Evolutionary conservation across 2,888 invertebrate species (phyloP).

Genomic region (Phytoseiulus persimilis): DNA sequence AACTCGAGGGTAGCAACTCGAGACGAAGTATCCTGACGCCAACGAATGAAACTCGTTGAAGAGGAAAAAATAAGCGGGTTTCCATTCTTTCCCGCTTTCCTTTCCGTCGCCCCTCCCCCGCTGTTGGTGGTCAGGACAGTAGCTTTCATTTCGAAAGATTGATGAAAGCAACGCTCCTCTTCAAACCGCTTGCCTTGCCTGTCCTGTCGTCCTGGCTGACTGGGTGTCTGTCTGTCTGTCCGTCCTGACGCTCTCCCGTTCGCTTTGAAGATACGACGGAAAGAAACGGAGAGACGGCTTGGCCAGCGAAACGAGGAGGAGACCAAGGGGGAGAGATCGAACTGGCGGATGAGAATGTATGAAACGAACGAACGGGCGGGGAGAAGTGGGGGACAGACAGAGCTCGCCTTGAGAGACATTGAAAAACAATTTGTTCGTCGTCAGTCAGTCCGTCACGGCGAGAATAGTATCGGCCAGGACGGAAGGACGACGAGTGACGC

Average conservation of each 20-base stretch:
- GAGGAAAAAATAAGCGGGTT: background rate
- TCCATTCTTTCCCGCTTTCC: background rate
- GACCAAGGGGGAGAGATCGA: background rate
- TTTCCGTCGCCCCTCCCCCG: background rate
- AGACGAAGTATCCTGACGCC: background rate
- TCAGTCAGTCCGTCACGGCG: no score
- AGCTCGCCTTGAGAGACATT: no score
- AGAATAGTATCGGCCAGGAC: no score
- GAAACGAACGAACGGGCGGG: background rate
- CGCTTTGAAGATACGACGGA: background rate
- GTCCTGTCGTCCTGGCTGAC: background rate
- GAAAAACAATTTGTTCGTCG: no score
- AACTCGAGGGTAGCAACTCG: background rate
- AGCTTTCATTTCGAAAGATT: conserved; percentile 5
- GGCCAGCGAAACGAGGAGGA: background rate
- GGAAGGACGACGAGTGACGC: background rate
- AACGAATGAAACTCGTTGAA: background rate
- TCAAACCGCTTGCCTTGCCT: background rate
- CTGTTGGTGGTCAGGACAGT: background rate
- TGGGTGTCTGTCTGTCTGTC: background rate
- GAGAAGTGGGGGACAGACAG: no score
- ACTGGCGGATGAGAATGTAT: background rate
- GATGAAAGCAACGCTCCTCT: background rate
- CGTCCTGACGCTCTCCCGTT: background rate
- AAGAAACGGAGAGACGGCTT: background rate